Percentiles rank a stretch among this genome's conserved stretches.
Conservation (phyloP, 2,888 invertebrate species). For the Andrena trimmerana region DNA sequence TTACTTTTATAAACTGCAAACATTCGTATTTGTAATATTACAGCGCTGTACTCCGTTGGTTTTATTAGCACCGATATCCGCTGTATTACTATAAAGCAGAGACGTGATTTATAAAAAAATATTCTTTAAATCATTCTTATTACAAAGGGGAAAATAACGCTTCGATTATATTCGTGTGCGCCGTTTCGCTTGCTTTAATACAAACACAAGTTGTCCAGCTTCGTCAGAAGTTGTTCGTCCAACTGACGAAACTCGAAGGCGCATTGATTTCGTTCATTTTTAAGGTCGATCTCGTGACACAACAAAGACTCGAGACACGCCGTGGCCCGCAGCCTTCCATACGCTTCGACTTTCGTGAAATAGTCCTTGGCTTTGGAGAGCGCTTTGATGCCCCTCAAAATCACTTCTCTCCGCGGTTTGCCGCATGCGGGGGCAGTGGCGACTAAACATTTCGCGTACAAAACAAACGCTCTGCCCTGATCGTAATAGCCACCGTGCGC, state of each 20-base stretch:
- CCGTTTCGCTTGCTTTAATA: constrained; percentile 65
- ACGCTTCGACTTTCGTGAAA: constrained; percentile 92
- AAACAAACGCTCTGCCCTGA: constrained; percentile 90
- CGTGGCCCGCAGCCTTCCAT: constrained; percentile 91
- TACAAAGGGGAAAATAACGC: not conserved
- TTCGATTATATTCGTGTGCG: not conserved
- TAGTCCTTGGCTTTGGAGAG: constrained; percentile 89
- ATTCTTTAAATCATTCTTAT: not conserved
- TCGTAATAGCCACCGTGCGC: constrained; percentile 94
- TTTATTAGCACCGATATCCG: not conserved
- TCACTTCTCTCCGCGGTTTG: constrained; percentile 86
- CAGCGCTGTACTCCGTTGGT: too few relatives aligned
- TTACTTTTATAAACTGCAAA: not conserved
- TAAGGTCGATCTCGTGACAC: constrained; percentile 91
- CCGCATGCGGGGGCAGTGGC: constrained; percentile 87
- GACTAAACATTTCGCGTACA: constrained; percentile 92
- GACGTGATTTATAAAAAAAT: not conserved
- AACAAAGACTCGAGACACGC: constrained; percentile 88
- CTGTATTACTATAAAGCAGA: not conserved
- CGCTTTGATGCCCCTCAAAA: constrained; percentile 87
- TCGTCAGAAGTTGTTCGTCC: constrained; percentile 90
- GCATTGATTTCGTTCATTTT: constrained; percentile 91
- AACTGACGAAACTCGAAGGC: constrained; percentile 93
- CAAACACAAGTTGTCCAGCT: constrained; percentile 85
- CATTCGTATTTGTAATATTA: not conserved